These are phyloP conservation scores for Pycnonotus jocosus DNA, from an alignment of 2,113 vertebrate genomes.

Conservation along the genomic window DNA sequence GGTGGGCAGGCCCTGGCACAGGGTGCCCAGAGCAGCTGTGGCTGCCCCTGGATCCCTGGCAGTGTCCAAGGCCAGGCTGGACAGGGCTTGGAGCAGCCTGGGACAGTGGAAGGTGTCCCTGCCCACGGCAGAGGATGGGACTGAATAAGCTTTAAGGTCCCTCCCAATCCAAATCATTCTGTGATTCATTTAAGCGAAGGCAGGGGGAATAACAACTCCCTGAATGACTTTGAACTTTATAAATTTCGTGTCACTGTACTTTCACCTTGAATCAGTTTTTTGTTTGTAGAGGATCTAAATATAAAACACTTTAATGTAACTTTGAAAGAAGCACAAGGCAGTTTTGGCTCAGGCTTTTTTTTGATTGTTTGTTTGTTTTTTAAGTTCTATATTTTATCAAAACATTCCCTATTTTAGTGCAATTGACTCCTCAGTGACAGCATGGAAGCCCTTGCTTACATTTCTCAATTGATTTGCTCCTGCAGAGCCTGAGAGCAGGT, in stretches of 20 bases:
- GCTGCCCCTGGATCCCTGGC: neutral
- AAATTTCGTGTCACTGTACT: neutral
- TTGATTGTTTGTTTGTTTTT: neutral
- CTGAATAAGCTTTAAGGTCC: neutral
- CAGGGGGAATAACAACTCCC: neutral
- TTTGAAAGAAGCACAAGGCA: neutral
- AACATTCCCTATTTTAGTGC: neutral
- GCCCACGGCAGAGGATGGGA: neutral
- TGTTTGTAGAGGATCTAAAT: neutral
- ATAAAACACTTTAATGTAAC: neutral
- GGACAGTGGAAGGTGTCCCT: neutral
- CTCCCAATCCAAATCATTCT: neutral
- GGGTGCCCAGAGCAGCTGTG: neutral
- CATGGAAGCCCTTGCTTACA: neutral
- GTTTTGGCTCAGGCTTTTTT: neutral
- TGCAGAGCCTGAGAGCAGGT: neutral
- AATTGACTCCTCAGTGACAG: neutral
- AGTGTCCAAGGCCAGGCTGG: neutral
- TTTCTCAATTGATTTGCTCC: neutral
- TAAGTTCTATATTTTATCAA: neutral
- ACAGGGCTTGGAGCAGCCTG: fast-evolving
- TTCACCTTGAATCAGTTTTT: neutral
- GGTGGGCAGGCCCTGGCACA: neutral
- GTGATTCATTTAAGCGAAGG: neutral
- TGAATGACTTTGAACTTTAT: neutral